Conservation (phyloP, 2,113 vertebrate genomes). For the Mus pahari region DNA sequence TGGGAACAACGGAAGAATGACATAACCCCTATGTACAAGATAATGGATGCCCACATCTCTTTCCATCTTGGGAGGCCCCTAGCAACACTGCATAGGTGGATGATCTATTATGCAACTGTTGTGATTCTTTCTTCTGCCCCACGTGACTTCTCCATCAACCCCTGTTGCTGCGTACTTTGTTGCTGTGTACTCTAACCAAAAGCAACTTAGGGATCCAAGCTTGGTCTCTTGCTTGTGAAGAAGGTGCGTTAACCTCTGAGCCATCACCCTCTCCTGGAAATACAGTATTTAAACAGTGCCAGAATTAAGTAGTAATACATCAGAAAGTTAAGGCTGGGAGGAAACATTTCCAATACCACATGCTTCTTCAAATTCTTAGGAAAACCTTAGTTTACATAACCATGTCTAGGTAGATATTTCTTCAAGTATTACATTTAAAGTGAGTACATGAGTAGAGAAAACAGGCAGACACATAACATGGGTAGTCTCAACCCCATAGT, state of each 20-base stretch:
- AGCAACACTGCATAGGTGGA: not conserved
- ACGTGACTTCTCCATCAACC: not conserved
- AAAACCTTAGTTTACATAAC: not conserved
- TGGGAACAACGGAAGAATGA: not conserved
- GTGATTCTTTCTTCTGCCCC: not conserved
- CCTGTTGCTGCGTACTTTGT: not conserved
- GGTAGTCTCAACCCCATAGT: not conserved
- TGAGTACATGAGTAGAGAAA: not conserved
- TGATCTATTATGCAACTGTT: no score
- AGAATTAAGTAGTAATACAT: not conserved
- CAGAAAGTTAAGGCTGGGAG: not conserved
- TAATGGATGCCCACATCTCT: not conserved
- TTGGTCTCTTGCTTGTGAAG: not conserved
- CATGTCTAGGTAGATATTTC: not conserved
- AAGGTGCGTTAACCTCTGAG: not conserved
- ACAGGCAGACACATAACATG: not conserved
- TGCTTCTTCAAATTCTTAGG: not conserved
- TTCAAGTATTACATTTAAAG: not conserved
- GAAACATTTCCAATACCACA: not conserved
- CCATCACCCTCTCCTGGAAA: not conserved
- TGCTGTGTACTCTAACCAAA: not conserved
- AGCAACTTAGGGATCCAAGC: not conserved
- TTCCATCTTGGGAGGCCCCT: not conserved
- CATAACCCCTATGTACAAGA: not conserved
- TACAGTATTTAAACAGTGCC: not conserved